These are phyloP conservation scores for Tautogolabrus adspersus DNA, from an alignment of 2,113 vertebrate genomes.

Conservation along the genomic window DNA sequence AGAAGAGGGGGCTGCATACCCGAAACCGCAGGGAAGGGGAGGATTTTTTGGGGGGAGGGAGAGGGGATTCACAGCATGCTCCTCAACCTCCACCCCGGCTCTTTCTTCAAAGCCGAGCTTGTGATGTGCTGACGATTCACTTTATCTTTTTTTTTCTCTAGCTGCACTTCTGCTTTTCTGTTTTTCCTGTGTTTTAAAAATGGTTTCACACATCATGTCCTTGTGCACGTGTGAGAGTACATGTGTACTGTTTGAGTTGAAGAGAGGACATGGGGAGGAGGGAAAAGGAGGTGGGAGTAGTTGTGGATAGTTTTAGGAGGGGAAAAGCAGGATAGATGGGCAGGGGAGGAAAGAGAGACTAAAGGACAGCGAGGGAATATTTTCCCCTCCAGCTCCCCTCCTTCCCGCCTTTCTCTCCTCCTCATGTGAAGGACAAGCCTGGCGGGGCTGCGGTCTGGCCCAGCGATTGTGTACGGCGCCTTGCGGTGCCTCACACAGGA, in stretches of 20 bases:
- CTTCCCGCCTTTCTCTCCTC: conserved; percentile 77
- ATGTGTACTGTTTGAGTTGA: conserved; percentile 49
- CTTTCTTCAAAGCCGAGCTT: conserved; percentile 51
- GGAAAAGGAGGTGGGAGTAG: conserved; percentile 50
- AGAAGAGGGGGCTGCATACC: conserved; percentile 79
- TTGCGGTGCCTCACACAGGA: conserved; percentile 79
- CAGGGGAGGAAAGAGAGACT: conserved; percentile 63
- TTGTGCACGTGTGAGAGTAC: conserved; percentile 36
- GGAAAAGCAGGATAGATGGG: conserved; percentile 65
- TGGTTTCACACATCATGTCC: conserved; percentile 17
- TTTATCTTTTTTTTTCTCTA: conserved; percentile 47
- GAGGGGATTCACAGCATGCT: conserved; percentile 67
- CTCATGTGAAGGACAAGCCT: conserved; percentile 83
- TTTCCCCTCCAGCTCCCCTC: conserved; percentile 50
- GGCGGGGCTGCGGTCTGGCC: conserved; percentile 79
- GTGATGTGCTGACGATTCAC: conserved; percentile 67
- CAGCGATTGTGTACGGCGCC: conserved; percentile 82
- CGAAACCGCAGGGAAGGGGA: conserved; percentile 68
- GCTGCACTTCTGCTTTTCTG: conserved; percentile 9
- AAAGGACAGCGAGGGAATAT: conserved; percentile 64
- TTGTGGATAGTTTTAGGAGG: conserved; percentile 47
- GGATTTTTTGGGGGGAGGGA: conserved; percentile 31
- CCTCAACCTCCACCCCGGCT: conserved; percentile 52
- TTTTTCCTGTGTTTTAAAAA: conserved; percentile 20
- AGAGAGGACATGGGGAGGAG: conserved; percentile 45